Evolutionary conservation across 2,888 invertebrate species (phyloP).

Genomic region (Apodemia zela): DNA sequence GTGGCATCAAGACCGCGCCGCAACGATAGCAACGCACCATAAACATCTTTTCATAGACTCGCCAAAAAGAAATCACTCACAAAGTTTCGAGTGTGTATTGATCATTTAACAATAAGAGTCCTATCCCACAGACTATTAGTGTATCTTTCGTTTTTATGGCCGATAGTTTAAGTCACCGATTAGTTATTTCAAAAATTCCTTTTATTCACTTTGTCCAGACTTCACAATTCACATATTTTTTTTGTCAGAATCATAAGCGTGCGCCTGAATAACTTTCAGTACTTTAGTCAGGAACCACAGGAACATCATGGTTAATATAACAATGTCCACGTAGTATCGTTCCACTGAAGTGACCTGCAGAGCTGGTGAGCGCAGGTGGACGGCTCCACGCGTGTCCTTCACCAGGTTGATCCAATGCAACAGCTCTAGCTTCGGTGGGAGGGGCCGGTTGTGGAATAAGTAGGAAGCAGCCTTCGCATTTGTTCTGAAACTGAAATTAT

Average conservation of each 20-base stretch:
- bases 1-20: too few species aligned
- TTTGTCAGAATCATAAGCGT: background rate
- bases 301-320: slow-evolving; percentile 36
- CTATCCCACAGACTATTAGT: too few species aligned
- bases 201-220: too few species aligned
- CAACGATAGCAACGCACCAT: too few species aligned
- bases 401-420: slow-evolving; percentile 45
- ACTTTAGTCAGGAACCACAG: slow-evolving; percentile 51
- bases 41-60: too few species aligned
- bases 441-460: slow-evolving; percentile 37
- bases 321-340: slow-evolving; percentile 43
- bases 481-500: slow-evolving; percentile 39
- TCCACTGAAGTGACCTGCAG: slow-evolving; percentile 38
- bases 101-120: too few species aligned
- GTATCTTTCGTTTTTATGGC: too few species aligned
- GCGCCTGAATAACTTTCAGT: slow-evolving; percentile 26
- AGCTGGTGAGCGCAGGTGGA: slow-evolving; percentile 45
- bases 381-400: slow-evolving; percentile 39
- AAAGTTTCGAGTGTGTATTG: too few species aligned
- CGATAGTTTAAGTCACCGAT: too few species aligned
- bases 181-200: too few species aligned
- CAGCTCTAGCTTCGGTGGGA: slow-evolving; percentile 40
- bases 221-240: background rate
- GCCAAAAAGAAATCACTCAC: too few species aligned
- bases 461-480: slow-evolving; percentile 39